These are phyloP conservation scores for Dilophus febrilis DNA, from an alignment of 2,888 invertebrate species.

Conservation along the genomic window DNA sequence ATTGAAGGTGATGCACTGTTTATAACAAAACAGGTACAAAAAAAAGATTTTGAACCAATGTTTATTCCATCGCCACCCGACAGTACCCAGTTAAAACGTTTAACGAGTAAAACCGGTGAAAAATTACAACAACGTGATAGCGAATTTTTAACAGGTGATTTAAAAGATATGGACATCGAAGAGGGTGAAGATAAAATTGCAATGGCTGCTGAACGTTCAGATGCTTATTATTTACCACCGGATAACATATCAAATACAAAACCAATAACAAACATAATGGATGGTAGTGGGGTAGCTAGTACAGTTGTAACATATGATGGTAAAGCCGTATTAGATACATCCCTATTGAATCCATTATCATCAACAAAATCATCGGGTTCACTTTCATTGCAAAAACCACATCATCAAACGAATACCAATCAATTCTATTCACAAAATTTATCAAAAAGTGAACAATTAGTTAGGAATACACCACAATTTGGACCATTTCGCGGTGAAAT, in stretches of 20 bases:
- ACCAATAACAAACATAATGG: constrained; percentile 14
- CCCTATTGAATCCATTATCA: constrained; percentile 40
- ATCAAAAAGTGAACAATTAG: constrained; percentile 39
- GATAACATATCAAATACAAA: constrained; percentile 27
- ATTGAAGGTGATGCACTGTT: constrained; percentile 29
- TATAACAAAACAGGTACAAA: constrained; percentile 33
- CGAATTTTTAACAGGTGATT: constrained; percentile 22
- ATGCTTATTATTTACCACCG: constrained; percentile 59
- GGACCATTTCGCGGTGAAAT: constrained; percentile 57
- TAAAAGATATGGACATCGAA: constrained; percentile 25
- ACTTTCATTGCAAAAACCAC: constrained; percentile 4
- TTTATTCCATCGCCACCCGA: constrained; percentile 65
- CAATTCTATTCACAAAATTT: constrained; percentile 17
- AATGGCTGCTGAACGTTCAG: constrained; percentile 52
- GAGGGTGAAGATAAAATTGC: constrained; percentile 38
- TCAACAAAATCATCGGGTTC: constrained; percentile 31
- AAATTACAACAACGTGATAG: constrained; percentile 15
- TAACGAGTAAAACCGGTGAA: constrained; percentile 29
- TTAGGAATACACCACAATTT: constrained; percentile 51
- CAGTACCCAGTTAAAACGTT: constrained; percentile 15
- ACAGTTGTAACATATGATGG: constrained; percentile 61
- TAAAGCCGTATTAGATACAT: constrained; percentile 49
- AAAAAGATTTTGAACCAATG: constrained; percentile 59
- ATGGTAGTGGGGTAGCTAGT: constrained; percentile 40
- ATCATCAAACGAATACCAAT: constrained; percentile 11